phyloP scores from a whole-genome alignment of 2,888 invertebrate species.

The Brachyopa scutellaris region DNA sequence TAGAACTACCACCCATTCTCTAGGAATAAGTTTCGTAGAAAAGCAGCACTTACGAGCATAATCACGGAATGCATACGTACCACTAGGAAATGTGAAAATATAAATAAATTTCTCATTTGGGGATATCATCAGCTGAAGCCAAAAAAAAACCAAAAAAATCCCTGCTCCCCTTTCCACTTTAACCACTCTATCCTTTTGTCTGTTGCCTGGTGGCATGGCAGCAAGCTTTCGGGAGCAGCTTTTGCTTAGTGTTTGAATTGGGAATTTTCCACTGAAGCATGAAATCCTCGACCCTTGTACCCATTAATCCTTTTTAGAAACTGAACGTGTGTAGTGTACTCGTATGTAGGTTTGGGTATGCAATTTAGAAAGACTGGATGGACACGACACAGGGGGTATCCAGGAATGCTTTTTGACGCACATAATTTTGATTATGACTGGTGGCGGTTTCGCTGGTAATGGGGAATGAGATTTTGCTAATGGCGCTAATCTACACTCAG shows the following conservation, averaged over 20 bases:
- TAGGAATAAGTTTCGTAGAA: not conserved
- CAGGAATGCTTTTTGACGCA: constrained; percentile 31
- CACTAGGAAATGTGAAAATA: constrained; percentile 65
- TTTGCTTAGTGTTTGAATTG: constrained; percentile 41
- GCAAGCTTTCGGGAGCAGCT: not conserved
- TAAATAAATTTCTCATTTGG: constrained; percentile 70
- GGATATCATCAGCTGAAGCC: constrained; percentile 49
- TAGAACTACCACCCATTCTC: not conserved
- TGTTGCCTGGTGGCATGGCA: too few species aligned
- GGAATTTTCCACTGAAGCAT: constrained; percentile 4
- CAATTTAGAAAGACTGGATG: not conserved
- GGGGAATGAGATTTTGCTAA: constrained; percentile 15
- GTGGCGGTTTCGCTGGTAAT: constrained; percentile 30
- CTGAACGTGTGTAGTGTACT: not conserved
- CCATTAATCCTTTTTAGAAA: constrained; percentile 54
- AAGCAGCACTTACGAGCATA: constrained; percentile 27
- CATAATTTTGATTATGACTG: constrained; percentile 45
- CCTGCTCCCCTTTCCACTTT: not conserved
- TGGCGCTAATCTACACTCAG: constrained; percentile 37
- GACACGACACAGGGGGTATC: not conserved
- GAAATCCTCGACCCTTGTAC: constrained; percentile 35
- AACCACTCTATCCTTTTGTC: not conserved
- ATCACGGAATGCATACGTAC: constrained; percentile 65
- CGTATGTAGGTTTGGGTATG: not conserved
- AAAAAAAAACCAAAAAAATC: constrained; percentile 34